Conservation (phyloP, 2,113 vertebrate species). For the Apus apus region DNA sequence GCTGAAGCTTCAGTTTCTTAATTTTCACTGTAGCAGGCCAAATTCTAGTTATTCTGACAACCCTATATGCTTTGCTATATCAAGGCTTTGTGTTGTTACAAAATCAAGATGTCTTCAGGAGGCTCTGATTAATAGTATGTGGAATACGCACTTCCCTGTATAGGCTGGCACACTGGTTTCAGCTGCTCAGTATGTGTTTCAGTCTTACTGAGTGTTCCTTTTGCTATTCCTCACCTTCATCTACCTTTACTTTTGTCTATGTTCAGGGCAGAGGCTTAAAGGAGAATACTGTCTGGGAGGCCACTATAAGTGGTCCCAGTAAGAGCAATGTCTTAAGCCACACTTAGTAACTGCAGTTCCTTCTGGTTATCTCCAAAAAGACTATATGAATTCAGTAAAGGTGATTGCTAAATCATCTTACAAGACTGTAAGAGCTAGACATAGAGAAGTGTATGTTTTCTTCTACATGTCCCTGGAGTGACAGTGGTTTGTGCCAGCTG, state of each 20-base stretch:
- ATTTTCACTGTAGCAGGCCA: background rate
- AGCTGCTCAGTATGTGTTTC: background rate
- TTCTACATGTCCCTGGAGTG: background rate
- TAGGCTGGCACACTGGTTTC: background rate
- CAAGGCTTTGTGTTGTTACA: background rate
- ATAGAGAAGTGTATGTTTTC: background rate
- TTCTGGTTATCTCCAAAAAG: background rate
- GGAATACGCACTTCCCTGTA: background rate
- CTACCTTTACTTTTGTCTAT: background rate
- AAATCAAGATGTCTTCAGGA: background rate
- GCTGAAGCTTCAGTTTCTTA: background rate
- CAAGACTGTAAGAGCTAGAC: background rate
- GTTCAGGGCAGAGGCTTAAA: background rate
- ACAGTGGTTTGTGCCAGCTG: background rate
- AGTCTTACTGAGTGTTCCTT: background rate
- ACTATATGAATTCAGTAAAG: background rate
- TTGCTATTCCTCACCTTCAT: background rate
- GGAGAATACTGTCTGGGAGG: background rate
- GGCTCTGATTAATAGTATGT: background rate
- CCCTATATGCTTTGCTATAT: accelerated
- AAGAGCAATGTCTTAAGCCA: background rate
- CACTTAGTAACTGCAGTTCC: background rate
- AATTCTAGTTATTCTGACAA: background rate
- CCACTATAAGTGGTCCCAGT: background rate
- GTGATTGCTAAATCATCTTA: background rate